phyloP scores from a whole-genome alignment of 2,113 vertebrate species.

The Macaca fascicularis region T2T-MFA8v1.1 NC_088381.1:126581001-126581500 shows the following conservation, averaged over 20 bases:
- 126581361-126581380: conserved; percentile 5
- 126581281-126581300: not conserved
- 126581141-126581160: not conserved
- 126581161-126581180: not conserved
- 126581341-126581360: not conserved
- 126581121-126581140: not conserved
- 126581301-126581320: not conserved
- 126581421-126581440: not conserved
- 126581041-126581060: not conserved
- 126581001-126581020: conserved; percentile 7
- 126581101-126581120: conserved; percentile 29
- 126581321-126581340: not conserved
- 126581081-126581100: conserved; percentile 17
- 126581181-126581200: not conserved
- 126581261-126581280: conserved; percentile 33
- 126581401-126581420: not conserved
- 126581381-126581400: not conserved
- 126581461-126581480: not conserved
- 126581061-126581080: not conserved
- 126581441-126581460: not conserved
- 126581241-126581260: conserved; percentile 52
- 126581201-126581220: too few species aligned
- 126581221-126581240: conserved; percentile 22
- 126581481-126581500: not conserved
- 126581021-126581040: not conserved